Evolutionary conservation across 2,888 invertebrate genomes (phyloP), one percentile per base, ranked within the genome.

Genomic region (Amblyteles armatorius): DNA sequence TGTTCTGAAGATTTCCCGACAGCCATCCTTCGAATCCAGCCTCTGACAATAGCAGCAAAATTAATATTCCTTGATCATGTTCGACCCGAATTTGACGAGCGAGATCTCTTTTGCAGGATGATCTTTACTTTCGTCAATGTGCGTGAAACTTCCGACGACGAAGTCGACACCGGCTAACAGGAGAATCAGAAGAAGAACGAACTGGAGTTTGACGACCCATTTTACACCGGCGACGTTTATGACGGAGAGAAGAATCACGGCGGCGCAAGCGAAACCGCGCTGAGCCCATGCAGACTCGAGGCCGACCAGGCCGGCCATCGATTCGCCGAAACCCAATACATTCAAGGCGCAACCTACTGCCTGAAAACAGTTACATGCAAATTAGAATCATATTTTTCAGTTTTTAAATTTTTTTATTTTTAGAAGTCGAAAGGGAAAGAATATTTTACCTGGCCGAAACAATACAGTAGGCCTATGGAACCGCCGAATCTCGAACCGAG

Each of bases 221-320:
- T 99, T 99, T 0, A 99, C 99, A 57, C 99, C 99, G 36, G 99
- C 99, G 60, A 99, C 95, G 94, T 99, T 99, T 88, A 99, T 98
- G 85, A 97, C 96, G 79, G 98, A 97, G 22, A 99, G 95, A 52
- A 98, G 94, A 67, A 99, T 94, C 1, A 99, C 97, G 67, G 99
- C 98, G 6, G 97, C 96, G 78, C 97, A 96, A 9, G 98, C 99
- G 93, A 99, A 97, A 3, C 97, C 97, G 90, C 98, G 95, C 69
- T 98, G 97, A 7, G 97, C 97, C 97, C 98, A 98, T 84, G 95
- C 95, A 79, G 95, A 96, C 50, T 96, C 95, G 16, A 96, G 94
- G 11, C 96, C 96, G 44, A 99, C 96, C 71, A 99, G 94, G 82
- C 97, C 97, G 7, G 98, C 98, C 96, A 99, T 97, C 0, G 99